Evolutionary conservation across 2,888 invertebrate genomes (phyloP).

Genomic region (Eugnorisma glareosa): DNA sequence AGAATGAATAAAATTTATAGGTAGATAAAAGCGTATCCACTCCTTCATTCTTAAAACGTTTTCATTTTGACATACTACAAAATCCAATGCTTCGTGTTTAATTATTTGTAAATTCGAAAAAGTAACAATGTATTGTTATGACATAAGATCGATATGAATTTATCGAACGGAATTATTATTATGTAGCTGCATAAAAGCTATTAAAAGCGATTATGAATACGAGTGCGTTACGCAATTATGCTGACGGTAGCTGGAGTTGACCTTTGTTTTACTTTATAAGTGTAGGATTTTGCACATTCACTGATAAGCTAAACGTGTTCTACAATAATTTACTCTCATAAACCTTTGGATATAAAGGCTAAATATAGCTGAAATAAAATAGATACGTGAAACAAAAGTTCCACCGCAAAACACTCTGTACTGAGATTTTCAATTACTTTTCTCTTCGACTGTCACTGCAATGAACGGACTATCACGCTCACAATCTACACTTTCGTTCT

Average conservation of each 20-base stretch:
- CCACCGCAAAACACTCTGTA: constrained; percentile 12
- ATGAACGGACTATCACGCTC: constrained; percentile 38
- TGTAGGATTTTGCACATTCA: background rate
- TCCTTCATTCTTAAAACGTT: background rate
- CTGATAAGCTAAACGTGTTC: constrained; percentile 15
- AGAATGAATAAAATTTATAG: background rate
- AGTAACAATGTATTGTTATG: background rate
- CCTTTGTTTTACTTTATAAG: background rate
- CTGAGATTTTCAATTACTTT: constrained; percentile 57
- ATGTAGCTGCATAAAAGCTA: background rate
- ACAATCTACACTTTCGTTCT: constrained; percentile 31
- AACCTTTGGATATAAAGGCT: background rate
- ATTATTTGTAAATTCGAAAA: background rate
- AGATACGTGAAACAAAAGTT: constrained; percentile 4
- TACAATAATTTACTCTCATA: constrained; percentile 7
- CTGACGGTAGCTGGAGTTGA: background rate
- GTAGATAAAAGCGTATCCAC: background rate
- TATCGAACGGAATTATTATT: background rate
- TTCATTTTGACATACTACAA: background rate
- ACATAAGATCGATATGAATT: background rate
- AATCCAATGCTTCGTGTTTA: background rate
- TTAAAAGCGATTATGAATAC: background rate
- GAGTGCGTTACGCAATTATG: background rate
- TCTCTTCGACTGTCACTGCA: constrained; percentile 36
- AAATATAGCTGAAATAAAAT: constrained; percentile 15